Evolutionary conservation across 2,797 vertebrate species (phyloP), one percentile per base, ranked within the genome.

Genomic region (Galago senegalensis): DNA sequence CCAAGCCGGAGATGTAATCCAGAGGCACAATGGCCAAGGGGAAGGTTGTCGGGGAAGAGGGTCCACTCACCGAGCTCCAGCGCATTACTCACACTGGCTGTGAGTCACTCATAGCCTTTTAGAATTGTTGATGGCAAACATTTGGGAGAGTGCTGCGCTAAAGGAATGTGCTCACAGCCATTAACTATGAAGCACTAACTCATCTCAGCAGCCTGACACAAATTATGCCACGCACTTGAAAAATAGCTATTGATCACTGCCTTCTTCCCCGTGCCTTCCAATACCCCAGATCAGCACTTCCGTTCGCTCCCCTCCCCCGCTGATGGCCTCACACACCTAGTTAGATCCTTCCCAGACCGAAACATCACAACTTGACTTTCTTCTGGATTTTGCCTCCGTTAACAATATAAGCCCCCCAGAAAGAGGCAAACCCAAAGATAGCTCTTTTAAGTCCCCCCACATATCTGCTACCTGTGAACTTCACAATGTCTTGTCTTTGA

Each of bases 401-500:
- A 97, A 65, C n/a, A 97, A 98, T 97, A 20, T 8, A 91, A 43
- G 4, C 63, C 65, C n/a, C 65, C 58, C 37, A 80, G n/a, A 40
- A 75, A 86, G 65, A 72, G 34, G 73, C 31, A 65, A 80, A 34
- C 11, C 29, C 40, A 81, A 84, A 90, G 70, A 63, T 25, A 93
- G 83, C 91, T 93, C 84, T 82, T 84, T 83, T 95, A 75, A 43
- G 80, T 96, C 97, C 96, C 96, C 92, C 86, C 83, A 96, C 5
- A 23, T 34, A 10, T 97, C 97, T 96, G 97, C 96, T 97, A 96
- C 72, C 2, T 29, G 63, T 69, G 95, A 98, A 98, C 80, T 96
- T 98, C 91, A 87, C 97, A 97, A 91, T 58, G 67, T 95, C 98
- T 97, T 98, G 97, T 98, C 97, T 98, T 97, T 97, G 97, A 98